Base-by-base conservation (phyloP, 2,113 vertebrate genomes). In the Ochotona princeps region DNA sequence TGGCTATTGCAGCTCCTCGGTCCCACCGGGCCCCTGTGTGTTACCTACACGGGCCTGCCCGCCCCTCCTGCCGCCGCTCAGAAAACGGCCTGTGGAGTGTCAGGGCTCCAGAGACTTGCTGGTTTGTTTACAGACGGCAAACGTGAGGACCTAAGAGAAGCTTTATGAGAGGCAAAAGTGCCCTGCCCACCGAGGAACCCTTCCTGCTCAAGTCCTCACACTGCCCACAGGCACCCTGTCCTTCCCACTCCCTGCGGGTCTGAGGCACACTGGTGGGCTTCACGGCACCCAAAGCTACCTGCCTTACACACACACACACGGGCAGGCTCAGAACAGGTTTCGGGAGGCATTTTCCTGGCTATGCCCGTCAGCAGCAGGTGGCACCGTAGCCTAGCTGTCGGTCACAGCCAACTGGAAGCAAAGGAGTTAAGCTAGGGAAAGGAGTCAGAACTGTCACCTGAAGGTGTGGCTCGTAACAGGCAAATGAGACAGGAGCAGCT, bases 141-240 rank as follows among this genome's bases (percentile, higher is more conserved):
- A 69, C 35, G 8, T 18, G 66, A 73, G 26, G 49, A 17, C 15
- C 72, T 49, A 72, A 76, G 54, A 69, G 25, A 35, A 11, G 74
- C 18, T n/a, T 14, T 13, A 49, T 49, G 69, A 61, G 73, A 83
- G 66, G 54, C 35, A 28, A 69, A 51, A 54, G 47, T 38, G 49
- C 72, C 72, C 20, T 8, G 26, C 20, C 11, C 28, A 20, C 7
- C 2, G 44, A 8, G 8, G 20, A 15, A 4, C 38, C 14, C 26
- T 30, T 26, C 17, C 44, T 3, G 15, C 7, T 14, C 32, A 20
- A 1, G 20, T 4, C 25, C 12, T 49, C 25, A 0, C 3, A 26
- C 67, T 75, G 17, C 30, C 18, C 4, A 14, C 3, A 8, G 20
- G 20, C 51, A 23, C 49, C 14, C 54, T 35, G 67, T 18, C 25